These are phyloP conservation scores for Micromesistius poutassou DNA, from an alignment of 2,797 vertebrate species.

Conservation along the genomic window DNA sequence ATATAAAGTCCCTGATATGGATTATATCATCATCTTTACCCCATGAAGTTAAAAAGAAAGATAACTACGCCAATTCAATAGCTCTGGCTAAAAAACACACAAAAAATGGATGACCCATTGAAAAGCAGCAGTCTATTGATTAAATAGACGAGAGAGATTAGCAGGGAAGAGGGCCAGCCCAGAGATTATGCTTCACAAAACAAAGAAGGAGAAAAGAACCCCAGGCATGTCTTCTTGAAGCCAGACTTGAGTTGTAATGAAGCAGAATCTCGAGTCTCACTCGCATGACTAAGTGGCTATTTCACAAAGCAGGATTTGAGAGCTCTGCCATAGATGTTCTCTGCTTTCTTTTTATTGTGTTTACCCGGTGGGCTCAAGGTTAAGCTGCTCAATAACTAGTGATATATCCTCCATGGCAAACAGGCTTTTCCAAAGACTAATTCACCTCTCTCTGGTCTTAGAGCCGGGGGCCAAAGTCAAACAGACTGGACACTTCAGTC, in stretches of 20 bases:
- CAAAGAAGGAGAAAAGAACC: background rate
- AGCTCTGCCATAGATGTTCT: background rate
- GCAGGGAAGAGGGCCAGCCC: background rate
- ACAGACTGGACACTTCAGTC: background rate
- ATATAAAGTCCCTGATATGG: slow-evolving; percentile 19
- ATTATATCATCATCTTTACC: slow-evolving; percentile 23
- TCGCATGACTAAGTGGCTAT: slow-evolving; percentile 3
- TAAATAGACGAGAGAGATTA: background rate
- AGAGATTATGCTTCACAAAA: background rate
- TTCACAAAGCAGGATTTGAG: slow-evolving; percentile 5
- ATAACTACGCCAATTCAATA: background rate
- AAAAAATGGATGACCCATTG: background rate
- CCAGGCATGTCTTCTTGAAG: background rate
- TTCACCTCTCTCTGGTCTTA: background rate
- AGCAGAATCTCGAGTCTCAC: background rate
- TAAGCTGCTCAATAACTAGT: background rate
- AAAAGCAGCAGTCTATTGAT: background rate
- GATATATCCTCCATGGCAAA: background rate
- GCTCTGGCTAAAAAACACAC: slow-evolving; percentile 13
- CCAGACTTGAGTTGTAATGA: background rate
- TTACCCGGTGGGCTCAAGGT: background rate
- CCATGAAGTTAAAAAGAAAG: slow-evolving; percentile 17
- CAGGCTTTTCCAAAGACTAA: background rate
- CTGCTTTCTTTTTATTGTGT: background rate
- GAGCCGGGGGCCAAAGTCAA: background rate